Base-by-base conservation (phyloP, 1,140 invertebrate genomes). In the Scylla paramamosain region DNA sequence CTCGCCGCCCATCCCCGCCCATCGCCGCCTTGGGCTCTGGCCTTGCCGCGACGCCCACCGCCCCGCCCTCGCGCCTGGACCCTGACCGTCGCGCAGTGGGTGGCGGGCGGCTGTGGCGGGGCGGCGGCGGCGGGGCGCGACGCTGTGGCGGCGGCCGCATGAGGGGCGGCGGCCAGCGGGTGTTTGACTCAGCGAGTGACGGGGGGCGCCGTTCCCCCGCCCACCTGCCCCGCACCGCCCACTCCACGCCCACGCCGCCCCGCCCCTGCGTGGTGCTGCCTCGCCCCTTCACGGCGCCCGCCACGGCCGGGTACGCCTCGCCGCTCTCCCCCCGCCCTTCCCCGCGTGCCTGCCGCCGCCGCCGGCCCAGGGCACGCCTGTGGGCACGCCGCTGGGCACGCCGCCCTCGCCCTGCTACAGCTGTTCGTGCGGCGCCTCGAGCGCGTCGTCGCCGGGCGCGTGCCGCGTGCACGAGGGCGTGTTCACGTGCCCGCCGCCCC, bases 321-420 rank as follows among this genome's bases (percentile, higher is more conserved):
- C 86, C 95, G 29, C 67, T 96, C 25, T 93, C 96, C 29, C 92
- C 29, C 92, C 93, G 20, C 91, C 94, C 82, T 96, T 95, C 86
- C 67, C 87, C 29, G 83, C 84, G 8, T 83, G 96, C 96, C 96
- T 96, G 96, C 97, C 96, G 91, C 96, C 95, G 95, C 91, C 96
- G 96, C 96, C 97, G 96, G 96, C 96, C 95, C 96, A 20, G 89
- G 89, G 89, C 89, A 48, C 45, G 32, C 28, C 28, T 7, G 4
- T 93, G 31, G 92, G 96, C 96, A 96, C 95, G 52, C 92, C 97
- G 93, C 96, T 96, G 94, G 96, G 96, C 95, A 96, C 96, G 96
- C 95, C 96, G 96, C 82, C 97, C 32, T 92, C 95, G 29, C 92
- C 89, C 25, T 96, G 94, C 93, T 93, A 67, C 89, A 92, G 95